phyloP scores from a whole-genome alignment of 2,888 invertebrate species.

The Tetrapedia diversipes region DNA sequence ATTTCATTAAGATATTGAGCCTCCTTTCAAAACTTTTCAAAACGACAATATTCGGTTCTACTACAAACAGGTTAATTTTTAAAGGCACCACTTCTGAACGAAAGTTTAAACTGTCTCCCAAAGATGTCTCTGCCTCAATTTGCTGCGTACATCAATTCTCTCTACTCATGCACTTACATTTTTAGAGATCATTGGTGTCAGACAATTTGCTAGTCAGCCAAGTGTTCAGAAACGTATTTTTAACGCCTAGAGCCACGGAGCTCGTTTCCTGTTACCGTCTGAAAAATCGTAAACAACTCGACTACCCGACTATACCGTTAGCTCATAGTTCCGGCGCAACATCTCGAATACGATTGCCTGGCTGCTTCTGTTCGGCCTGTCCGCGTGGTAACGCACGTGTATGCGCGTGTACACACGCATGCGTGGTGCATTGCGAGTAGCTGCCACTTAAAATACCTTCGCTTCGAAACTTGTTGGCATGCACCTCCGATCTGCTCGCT shows the following conservation, averaged over 20 bases:
- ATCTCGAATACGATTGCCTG: constrained; percentile 65
- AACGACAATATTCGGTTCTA: no score
- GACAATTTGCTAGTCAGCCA: constrained; percentile 17
- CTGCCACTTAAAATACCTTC: constrained; percentile 55
- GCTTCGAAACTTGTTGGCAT: constrained; percentile 39
- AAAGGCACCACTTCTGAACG: no score
- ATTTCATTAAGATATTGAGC: no score
- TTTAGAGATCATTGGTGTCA: constrained; percentile 18
- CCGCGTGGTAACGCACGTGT: constrained; percentile 33
- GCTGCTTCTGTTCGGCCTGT: constrained; percentile 16
- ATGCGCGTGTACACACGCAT: constrained; percentile 2
- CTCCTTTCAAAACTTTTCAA: no score
- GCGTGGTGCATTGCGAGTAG: constrained; percentile 1
- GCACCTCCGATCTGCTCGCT: constrained; percentile 18
- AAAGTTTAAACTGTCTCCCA: no score
- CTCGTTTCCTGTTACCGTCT: constrained; percentile 25
- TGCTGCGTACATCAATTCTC: no score
- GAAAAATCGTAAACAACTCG: constrained; percentile 62
- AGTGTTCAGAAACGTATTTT: constrained; percentile 35
- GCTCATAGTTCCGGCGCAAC: constrained; percentile 69
- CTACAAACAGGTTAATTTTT: no score
- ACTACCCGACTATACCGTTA: constrained; percentile 75
- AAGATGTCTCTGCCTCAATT: no score
- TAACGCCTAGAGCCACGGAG: constrained; percentile 8
- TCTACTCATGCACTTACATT: no score